A percentile compares a stretch with the other conserved stretches of the same genome.
Evolutionary conservation across 2,888 invertebrate species (phyloP).

Genomic region (Dynastes grantii): DNA sequence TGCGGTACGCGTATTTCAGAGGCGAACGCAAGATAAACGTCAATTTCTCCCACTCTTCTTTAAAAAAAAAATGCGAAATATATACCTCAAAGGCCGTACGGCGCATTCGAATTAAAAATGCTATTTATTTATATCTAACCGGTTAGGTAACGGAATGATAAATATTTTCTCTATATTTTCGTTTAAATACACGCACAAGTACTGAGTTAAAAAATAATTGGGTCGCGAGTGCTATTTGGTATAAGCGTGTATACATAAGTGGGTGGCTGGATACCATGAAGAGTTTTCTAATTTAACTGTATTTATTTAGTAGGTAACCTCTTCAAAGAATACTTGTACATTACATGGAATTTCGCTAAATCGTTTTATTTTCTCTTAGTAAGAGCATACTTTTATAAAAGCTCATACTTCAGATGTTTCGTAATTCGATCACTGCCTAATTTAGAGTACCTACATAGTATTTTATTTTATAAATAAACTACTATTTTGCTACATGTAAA

Average conservation of each 20-base stretch:
- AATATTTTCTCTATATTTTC: neutral
- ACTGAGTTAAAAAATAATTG: neutral
- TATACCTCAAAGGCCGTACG: neutral
- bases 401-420: too few species aligned
- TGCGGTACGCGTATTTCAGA: neutral
- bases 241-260: neutral
- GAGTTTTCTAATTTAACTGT: neutral
- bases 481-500: too few species aligned
- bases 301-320: neutral
- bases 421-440: too few species aligned
- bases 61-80: neutral
- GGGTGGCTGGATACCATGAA: neutral
- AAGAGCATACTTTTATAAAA: too few species aligned
- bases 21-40: neutral
- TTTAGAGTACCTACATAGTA: too few species aligned
- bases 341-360: too few species aligned
- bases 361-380: too few species aligned
- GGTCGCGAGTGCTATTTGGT: neutral
- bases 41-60: neutral
- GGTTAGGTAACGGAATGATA: neutral
- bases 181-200: neutral
- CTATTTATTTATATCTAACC: neutral
- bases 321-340: too few species aligned
- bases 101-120: neutral
- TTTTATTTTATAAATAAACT: too few species aligned